A percentile compares a stretch with the other conserved stretches of the same genome.
These are phyloP conservation scores for Phenacoccus solenopsis DNA, from an alignment of 1,140 invertebrate species.

Conservation along the genomic window DNA sequence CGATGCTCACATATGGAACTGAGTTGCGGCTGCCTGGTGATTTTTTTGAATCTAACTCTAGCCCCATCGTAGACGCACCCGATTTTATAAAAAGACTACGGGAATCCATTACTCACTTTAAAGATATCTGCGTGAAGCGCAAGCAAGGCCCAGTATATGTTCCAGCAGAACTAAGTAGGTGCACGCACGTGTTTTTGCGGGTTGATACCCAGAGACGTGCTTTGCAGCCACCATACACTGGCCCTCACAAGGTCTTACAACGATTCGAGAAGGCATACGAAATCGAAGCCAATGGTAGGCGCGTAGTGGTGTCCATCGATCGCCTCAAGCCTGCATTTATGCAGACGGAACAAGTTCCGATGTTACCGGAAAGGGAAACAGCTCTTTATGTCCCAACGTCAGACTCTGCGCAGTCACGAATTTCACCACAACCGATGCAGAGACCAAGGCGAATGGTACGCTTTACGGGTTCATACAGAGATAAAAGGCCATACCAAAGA, in stretches of 20 bases:
- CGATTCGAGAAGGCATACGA: slow-evolving; percentile 26
- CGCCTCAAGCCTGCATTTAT: slow-evolving; percentile 22
- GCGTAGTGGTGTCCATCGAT: slow-evolving; percentile 14
- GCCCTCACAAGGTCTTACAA: slow-evolving; percentile 28
- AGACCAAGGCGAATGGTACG: too few relatives aligned
- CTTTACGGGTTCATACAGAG: too few relatives aligned
- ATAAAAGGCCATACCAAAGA: too few relatives aligned
- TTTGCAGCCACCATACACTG: slow-evolving; percentile 28
- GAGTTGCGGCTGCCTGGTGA: slow-evolving; percentile 31
- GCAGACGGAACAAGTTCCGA: too few relatives aligned
- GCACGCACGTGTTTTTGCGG: slow-evolving; percentile 28
- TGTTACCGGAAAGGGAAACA: neutral
- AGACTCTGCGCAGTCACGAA: too few relatives aligned
- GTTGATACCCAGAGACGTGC: slow-evolving; percentile 25
- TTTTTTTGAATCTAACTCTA: slow-evolving; percentile 26
- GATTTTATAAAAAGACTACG: neutral
- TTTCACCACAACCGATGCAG: too few relatives aligned
- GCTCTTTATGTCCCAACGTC: too few relatives aligned
- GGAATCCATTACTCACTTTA: neutral
- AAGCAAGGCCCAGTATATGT: slow-evolving; percentile 21
- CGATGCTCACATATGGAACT: slow-evolving; percentile 32
- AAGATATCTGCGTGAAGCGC: slow-evolving; percentile 1
- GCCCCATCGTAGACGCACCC: neutral
- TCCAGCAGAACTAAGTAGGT: slow-evolving; percentile 25
- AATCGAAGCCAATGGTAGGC: slow-evolving; percentile 11